Evolutionary conservation across 2,797 vertebrate species (phyloP), one percentile per base, ranked within the genome.

Genomic region (Gobionotothen gibberifrons): DNA sequence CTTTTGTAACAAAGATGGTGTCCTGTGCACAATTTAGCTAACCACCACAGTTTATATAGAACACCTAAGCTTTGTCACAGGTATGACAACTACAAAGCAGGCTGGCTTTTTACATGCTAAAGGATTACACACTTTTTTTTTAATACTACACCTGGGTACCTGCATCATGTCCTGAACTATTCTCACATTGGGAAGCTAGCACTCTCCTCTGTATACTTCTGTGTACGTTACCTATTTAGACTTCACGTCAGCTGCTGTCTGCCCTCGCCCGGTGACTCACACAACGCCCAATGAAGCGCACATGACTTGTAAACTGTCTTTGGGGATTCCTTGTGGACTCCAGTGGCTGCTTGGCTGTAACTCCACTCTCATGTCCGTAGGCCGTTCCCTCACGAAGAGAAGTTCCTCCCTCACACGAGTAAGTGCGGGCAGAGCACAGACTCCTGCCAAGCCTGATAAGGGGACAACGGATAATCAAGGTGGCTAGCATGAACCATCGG

Each of bases 381-480:
- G 94, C 91, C 88, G 63, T 78, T 72, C 86, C 69, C 74, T 93
- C 93, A 96, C 94, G 94, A 97, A 93, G 92, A 96, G 96, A 93
- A 98, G 96, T 87, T 95, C 96, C 65, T 97, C 96, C 84, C 94
- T 98, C 85, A 95, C 83, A 88, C 96, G 96, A 92, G 93, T 95
- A 89, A 94, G 91, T 91, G 94, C 89, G 89, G 94, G 85, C 92
- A 95, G 95, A 93, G 86, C 88, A 19, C 93, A 93, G 10, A 85
- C 93, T 68, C 85, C 93, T 90, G 55, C 91, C 82, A 96, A 94
- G 77, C 60, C 93, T 90, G 95, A 96, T 89, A 96, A 95, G 90
- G 81, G 89, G 62, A 93, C 95, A 81, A 92, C 95, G 85, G 94
- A 95, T 89, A 95, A 96, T 92, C 22, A 95, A 96, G 95, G 95